Evolutionary conservation across 2,888 invertebrate genomes (phyloP).

Genomic region (Hartigia nigra): DNA sequence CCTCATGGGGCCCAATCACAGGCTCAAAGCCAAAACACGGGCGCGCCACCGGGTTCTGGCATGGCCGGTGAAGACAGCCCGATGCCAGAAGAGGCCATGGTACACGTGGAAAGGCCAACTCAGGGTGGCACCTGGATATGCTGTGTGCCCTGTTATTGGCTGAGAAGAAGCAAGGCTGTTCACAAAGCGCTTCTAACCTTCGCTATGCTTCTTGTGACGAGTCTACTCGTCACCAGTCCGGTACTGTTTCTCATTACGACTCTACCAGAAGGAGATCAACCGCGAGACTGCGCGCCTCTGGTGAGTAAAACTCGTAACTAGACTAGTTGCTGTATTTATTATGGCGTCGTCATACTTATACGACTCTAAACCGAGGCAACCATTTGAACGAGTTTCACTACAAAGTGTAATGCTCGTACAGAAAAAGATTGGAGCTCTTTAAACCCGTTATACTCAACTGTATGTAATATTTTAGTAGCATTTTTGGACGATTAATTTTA

Average conservation of each 20-base stretch:
- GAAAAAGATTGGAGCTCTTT: not conserved
- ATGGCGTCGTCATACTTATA: not conserved
- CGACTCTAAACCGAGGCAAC: not conserved
- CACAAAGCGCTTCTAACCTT: constrained; percentile 72
- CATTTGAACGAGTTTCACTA: not conserved
- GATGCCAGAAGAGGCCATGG: constrained; percentile 55
- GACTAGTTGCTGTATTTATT: not conserved
- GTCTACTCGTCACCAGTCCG: constrained; percentile 71
- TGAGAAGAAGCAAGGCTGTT: constrained; percentile 70
- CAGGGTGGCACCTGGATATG: constrained; percentile 69
- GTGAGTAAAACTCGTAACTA: constrained; percentile 46
- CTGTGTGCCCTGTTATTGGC: constrained; percentile 71
- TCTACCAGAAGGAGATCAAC: constrained; percentile 63
- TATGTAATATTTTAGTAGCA: not conserved
- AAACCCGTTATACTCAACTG: not conserved
- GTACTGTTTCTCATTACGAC: constrained; percentile 71
- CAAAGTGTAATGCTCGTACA: not conserved
- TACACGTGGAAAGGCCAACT: constrained; percentile 50
- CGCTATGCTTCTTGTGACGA: constrained; percentile 71
- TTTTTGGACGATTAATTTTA: not conserved
- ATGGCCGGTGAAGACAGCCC: constrained; percentile 22
- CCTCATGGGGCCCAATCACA: constrained; percentile 38
- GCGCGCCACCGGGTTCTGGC: not conserved
- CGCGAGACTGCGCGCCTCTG: constrained; percentile 57
- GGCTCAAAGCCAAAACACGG: constrained; percentile 29